A percentile compares a stretch with the other conserved stretches of the same genome.
phyloP scores from a whole-genome alignment of 2,888 invertebrate species.

The Julus scandinavius region DNA sequence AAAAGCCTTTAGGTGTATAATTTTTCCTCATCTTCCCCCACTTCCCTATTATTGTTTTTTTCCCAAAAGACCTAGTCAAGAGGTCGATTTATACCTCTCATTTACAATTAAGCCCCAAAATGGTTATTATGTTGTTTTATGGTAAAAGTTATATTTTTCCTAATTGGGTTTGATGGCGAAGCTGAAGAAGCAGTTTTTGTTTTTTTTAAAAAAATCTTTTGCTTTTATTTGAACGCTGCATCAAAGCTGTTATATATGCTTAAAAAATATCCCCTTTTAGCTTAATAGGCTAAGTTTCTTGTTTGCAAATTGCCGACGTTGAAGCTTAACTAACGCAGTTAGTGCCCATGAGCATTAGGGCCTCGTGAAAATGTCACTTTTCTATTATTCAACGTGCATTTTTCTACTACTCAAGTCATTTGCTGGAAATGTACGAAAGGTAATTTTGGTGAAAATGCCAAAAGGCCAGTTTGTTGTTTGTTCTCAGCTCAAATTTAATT shows the following conservation, averaged over 20 bases:
- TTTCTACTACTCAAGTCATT: too few species aligned
- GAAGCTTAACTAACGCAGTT: conserved; percentile 11
- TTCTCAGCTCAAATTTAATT: too few species aligned
- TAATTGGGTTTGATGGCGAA: not conserved
- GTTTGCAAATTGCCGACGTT: conserved; percentile 11
- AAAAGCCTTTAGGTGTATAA: too few species aligned
- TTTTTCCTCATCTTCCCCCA: too few species aligned
- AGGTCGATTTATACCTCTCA: too few species aligned
- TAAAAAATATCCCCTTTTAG: not conserved
- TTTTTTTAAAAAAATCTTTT: not conserved
- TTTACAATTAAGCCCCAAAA: too few species aligned
- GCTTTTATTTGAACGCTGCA: too few species aligned
- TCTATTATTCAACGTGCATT: not conserved
- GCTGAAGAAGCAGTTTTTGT: not conserved
- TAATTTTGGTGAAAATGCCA: too few species aligned
- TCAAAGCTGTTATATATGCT: not conserved
- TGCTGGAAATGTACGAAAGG: too few species aligned
- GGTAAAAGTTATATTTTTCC: not conserved
- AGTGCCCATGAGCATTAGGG: not conserved
- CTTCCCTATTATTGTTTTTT: too few species aligned
- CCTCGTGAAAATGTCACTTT: not conserved
- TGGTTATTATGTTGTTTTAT: not conserved
- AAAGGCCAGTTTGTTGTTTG: too few species aligned
- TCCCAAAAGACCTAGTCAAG: too few species aligned
- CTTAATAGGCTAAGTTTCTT: not conserved